Evolutionary conservation across 2,888 invertebrate species (phyloP).

Genomic region (Teleogryllus oceanicus): DNA sequence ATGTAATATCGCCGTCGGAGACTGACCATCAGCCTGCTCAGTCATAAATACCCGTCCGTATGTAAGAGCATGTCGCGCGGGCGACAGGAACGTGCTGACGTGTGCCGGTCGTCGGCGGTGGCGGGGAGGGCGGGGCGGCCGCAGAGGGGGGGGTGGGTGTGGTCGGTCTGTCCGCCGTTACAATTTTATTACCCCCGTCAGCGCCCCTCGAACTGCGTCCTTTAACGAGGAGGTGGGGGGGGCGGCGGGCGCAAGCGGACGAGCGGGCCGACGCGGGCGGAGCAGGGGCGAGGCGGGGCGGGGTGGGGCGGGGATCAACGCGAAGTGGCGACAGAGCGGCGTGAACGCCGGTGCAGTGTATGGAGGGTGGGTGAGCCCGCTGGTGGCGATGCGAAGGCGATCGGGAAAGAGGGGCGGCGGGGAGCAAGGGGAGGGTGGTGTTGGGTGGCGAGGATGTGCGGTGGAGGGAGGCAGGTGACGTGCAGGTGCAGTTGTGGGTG

Average conservation of each 20-base stretch:
- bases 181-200: slow-evolving; percentile 9
- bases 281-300: too few species aligned
- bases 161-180: background rate
- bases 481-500: too few species aligned
- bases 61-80: background rate
- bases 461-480: too few species aligned
- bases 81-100: background rate
- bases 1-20: background rate
- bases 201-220: background rate
- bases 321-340: too few species aligned
- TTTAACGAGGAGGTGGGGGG: background rate
- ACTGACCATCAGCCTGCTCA: background rate
- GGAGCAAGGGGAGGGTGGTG: too few species aligned
- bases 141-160: background rate
- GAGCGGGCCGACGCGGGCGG: background rate
- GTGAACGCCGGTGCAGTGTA: too few species aligned
- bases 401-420: too few species aligned
- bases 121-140: background rate
- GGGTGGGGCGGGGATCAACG: too few species aligned
- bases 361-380: too few species aligned
- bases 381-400: too few species aligned
- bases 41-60: slow-evolving; percentile 9
- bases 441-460: too few species aligned
- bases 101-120: background rate
- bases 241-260: background rate